Evolutionary conservation across 2,113 vertebrate species (phyloP), one percentile per base, ranked within the genome.

Genomic region (Brachionichthys hirsutus): DNA sequence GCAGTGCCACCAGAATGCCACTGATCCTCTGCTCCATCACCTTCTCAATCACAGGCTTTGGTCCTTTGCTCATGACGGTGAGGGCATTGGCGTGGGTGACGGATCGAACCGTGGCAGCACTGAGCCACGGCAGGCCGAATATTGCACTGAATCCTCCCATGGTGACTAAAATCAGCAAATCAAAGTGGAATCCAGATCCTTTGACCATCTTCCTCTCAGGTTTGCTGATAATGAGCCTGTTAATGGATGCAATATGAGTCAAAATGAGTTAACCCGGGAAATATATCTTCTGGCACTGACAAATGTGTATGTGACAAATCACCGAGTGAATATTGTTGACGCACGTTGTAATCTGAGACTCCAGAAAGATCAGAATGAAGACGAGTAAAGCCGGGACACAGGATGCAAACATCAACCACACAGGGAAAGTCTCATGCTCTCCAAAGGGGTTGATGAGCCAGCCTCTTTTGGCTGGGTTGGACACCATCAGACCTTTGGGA

Each of bases 301-400:
- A 14, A 2, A 24, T 49, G n/a, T n/a, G n/a, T n/a, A n/a, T 18
- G 13, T 56, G 1, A 14, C 4, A 14, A 2, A 24, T 49, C 3
- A 9, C 2, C n/a, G 1, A 30, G 6, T 12, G 22, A 54, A 8
- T 47, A 2, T 15, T 54, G 22, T 22, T 36, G 11, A 85, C 94
- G 92, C 85, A 99, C 97, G 97, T 98, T 68, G 97, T 98, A 80
- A 98, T 99, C 90, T 99, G 97, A 0, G 97, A 94, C 88, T 99
- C 97, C 0, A 99, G 91, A 80, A 99, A 99, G 83, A 99, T 98
- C 75, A 99, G 94, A 70, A 98, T 98, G 86, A 99, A 98, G 86
- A 98, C 94, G 6, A 99, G 91, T 6, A 96, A 5, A 9, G 95
- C 95, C 0, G 97, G 96, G 10, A 98, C 67, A n/a, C 77, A 85